Evolutionary conservation across 2,888 invertebrate genomes (phyloP).

Genomic region (Chouioia cunea): DNA sequence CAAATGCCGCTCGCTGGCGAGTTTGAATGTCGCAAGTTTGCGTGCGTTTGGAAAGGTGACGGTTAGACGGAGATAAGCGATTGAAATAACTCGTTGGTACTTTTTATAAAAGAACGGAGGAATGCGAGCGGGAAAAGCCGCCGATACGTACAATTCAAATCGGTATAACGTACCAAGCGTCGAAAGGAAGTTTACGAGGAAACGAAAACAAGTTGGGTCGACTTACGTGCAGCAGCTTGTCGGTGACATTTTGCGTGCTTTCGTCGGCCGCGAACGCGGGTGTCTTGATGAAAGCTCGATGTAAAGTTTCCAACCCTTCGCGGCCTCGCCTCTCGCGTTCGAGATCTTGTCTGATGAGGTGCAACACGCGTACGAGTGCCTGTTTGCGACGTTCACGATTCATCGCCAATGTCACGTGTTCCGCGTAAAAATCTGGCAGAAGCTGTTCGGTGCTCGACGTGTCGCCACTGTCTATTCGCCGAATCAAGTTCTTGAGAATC

Average conservation of each 20-base stretch:
- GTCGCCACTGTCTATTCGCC: slow-evolving; percentile 77
- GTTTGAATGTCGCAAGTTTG: no score
- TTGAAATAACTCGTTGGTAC: no score
- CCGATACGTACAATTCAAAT: no score
- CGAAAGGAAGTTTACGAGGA: not conserved
- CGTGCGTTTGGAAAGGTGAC: no score
- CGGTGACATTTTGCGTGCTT: slow-evolving; percentile 90
- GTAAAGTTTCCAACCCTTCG: slow-evolving; percentile 89
- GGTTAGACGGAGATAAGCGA: no score
- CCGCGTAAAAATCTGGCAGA: slow-evolving; percentile 94
- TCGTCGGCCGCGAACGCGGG: slow-evolving; percentile 89
- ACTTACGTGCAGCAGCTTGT: slow-evolving; percentile 91
- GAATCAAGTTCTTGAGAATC: slow-evolving; percentile 76
- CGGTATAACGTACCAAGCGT: not conserved
- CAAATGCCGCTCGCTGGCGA: no score
- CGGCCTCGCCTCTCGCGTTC: slow-evolving; percentile 91
- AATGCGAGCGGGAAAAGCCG: no score
- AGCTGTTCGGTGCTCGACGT: slow-evolving; percentile 82
- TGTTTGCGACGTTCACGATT: slow-evolving; percentile 88
- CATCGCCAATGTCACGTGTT: slow-evolving; percentile 94
- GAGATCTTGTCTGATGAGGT: slow-evolving; percentile 87
- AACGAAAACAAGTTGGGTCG: not conserved
- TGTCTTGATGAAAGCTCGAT: slow-evolving; percentile 87
- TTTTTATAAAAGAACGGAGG: no score
- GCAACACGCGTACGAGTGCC: slow-evolving; percentile 86